Base-by-base conservation (phyloP, 2,113 vertebrate genomes). In the Strigops habroptila region DNA sequence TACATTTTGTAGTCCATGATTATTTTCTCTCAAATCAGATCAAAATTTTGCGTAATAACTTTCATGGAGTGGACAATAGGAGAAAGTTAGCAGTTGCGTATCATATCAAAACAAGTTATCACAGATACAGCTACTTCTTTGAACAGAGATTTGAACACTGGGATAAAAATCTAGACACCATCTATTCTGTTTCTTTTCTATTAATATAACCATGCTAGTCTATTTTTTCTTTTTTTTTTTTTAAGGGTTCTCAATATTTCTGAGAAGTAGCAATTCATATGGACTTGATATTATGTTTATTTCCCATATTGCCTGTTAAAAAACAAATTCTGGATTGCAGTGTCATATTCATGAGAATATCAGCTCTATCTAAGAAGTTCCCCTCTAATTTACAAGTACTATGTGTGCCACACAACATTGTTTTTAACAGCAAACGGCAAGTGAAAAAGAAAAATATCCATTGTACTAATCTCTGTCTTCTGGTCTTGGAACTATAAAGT, bases 1-100 rank as follows among this genome's bases (percentile, higher is more conserved):
- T 12, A n/a, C 24, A 64, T 65, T 92, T 88, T 87, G 22, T 22
- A 73, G 8, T 15, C 4, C 21, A 11, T 52, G 8, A 83, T 5
- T 75, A 74, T 91, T 91, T 94, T 18, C 59, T 81, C 48, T 90
- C 21, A 91, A 95, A 77, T 92, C 10, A 93, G n/a, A 74, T 41
- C 9, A 82, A 77, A 81, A 49, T 33, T 68, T 86, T 83, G 53
- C 23, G 62, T 15, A 83, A 53, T 67, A 73, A 71, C 19, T 90
- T 86, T 24, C 14, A 65, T 24, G 7, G 27, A 65, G 19, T 14
- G 1, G 10, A 53, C 12, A 90, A 12, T 31, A 11, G 9, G 27
- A 94, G 52, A 43, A 93, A 81, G 21, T 24, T 75, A 25, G 4
- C n/a, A 52, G 44, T 80, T 92, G 35, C 44, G 14, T 51, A 30